Base-by-base conservation (phyloP, 1,140 invertebrate genomes). In the Homarus americanus region DNA sequence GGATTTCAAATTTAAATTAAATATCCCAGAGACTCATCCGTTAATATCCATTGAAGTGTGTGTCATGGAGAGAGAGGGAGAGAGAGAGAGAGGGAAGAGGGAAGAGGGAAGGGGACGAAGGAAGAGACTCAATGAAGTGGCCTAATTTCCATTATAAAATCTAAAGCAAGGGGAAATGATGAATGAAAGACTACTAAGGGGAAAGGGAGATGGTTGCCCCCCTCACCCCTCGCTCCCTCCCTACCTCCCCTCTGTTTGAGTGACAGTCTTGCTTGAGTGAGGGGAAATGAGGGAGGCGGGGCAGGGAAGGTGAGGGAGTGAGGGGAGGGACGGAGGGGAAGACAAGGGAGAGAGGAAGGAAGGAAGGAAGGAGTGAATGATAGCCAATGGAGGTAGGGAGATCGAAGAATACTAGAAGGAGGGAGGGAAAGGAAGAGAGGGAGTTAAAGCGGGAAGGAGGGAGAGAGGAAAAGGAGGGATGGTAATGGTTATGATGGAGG, bases 141-240 rank as follows among this genome's bases (percentile, higher is more conserved):
- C 80, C 87, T 89, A 89, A 89, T 89, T 89, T 89, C 78, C 87
- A 89, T 89, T 84, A 90, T 90, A 90, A 90, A 90, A 90, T 90
- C 53, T 78, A 90, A 90, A 90, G 88, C 66, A 84, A 83, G 80
- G 72, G 80, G 80, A 84, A 90, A 90, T 90, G 80, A 84, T 90
- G 80, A 90, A 90, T 84, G 80, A 63, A 41, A 66, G 75, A 87
- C 40, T n/a, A 78, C 49, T 58, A 32, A 63, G 15, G 28, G 53
- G 49, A n/a, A 63, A 17, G 84, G 69, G 41, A 49, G 40, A 63
- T 32, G 82, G 28, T 36, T 17, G 66, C n/a, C n/a, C n/a, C n/a
- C n/a, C n/a, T n/a, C n/a, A n/a, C n/a, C 44, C 44, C 12, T 49
- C 44, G 44, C 44, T n/a, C 44, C 44, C 44, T 7, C 44, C 44